Evolutionary conservation across 2,797 vertebrate genomes (phyloP).

Genomic region (Meriones psammophilus): DNA sequence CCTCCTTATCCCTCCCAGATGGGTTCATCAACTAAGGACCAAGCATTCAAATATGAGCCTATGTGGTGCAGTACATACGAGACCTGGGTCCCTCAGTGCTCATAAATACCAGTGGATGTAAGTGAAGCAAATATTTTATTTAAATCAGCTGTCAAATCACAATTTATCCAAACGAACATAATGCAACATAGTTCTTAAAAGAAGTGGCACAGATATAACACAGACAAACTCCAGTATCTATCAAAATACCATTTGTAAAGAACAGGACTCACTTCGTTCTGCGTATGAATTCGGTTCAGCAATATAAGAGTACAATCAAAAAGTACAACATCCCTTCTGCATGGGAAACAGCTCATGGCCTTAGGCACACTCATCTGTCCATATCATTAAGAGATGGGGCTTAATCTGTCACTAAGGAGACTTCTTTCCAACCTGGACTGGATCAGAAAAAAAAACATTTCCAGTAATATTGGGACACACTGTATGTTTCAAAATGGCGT

Average conservation of each 20-base stretch:
- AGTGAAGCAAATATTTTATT: conserved; percentile 84
- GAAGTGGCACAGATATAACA: conserved; percentile 59
- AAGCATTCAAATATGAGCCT: background rate
- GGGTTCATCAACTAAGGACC: background rate
- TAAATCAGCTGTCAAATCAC: conserved; percentile 81
- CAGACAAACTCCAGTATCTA: conserved; percentile 70
- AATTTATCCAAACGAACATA: conserved; percentile 79
- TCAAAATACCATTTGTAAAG: conserved; percentile 74
- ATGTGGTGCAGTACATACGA: background rate
- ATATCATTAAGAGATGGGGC: background rate
- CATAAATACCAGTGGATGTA: conserved; percentile 80
- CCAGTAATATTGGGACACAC: conserved; percentile 62
- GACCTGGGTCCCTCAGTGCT: conserved; percentile 44
- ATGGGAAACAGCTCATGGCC: conserved; percentile 35
- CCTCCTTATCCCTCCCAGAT: background rate
- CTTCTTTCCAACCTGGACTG: conserved; percentile 31
- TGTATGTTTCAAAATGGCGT: conserved; percentile 35
- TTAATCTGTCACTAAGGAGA: conserved; percentile 27
- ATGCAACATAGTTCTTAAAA: conserved; percentile 77
- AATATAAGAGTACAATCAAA: conserved; percentile 54
- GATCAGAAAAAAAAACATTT: conserved; percentile 51
- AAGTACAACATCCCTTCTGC: conserved; percentile 26
- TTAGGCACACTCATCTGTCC: conserved; percentile 21
- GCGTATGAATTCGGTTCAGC: conserved; percentile 6
- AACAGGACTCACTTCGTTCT: conserved; percentile 42